Conservation (phyloP, 2,888 invertebrate species). For the Polia nebulosa region DNA sequence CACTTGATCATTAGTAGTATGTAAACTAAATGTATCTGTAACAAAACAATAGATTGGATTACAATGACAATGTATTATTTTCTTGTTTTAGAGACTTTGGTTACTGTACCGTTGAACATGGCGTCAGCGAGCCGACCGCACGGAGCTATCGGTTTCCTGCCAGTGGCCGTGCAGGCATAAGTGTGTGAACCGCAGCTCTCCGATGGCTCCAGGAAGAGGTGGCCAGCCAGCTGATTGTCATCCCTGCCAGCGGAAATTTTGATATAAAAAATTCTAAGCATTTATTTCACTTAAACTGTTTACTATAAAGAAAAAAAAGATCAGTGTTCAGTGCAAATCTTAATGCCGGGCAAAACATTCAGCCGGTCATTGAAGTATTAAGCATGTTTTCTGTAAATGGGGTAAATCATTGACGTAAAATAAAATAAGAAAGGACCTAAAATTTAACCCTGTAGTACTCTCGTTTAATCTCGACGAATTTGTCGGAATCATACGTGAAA, state of each 20-base stretch:
- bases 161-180: neutral
- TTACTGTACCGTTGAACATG: neutral
- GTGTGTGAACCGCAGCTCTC: neutral
- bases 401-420: no score
- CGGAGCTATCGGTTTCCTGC: neutral
- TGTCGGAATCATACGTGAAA: no score
- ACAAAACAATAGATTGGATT: slow-evolving; percentile 4
- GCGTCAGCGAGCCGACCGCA: neutral
- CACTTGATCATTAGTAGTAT: neutral
- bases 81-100: neutral
- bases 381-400: no score
- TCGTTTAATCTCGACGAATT: no score
- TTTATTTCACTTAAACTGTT: neutral
- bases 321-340: no score
- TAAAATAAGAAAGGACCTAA: no score
- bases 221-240: neutral
- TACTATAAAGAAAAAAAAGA: no score
- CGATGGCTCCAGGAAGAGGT: neutral
- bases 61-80: no score
- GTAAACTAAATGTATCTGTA: slow-evolving; percentile 43
- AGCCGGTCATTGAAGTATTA: no score
- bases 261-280: no score
- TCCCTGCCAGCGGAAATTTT: neutral
- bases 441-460: no score
- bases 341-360: no score